Conservation (phyloP, 2,797 vertebrate species). For the Coreius guichenoti region DNA sequence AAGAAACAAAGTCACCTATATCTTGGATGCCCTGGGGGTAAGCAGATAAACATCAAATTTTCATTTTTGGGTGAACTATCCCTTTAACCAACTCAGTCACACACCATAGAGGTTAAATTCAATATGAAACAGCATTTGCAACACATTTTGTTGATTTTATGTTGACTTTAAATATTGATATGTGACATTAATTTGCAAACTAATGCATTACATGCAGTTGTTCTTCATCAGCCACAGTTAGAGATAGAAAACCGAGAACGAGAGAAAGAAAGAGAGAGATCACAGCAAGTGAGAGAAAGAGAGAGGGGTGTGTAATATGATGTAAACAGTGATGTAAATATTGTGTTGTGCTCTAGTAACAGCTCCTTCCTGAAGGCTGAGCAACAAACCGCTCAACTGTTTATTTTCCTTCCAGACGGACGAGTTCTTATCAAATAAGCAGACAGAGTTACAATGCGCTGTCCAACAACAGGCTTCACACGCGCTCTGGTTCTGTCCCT, state of each 20-base stretch:
- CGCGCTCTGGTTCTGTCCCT: slow-evolving; percentile 53
- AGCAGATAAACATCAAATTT: too few species aligned
- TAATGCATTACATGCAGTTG: not conserved
- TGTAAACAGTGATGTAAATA: slow-evolving; percentile 84
- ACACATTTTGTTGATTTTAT: not conserved
- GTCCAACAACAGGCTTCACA: slow-evolving; percentile 70
- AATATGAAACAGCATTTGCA: not conserved
- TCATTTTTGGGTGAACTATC: too few species aligned
- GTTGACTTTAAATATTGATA: not conserved
- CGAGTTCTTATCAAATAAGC: slow-evolving; percentile 86
- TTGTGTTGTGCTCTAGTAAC: slow-evolving; percentile 83
- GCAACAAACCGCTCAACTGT: slow-evolving; percentile 76
- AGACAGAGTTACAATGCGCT: slow-evolving; percentile 71
- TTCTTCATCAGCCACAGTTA: not conserved
- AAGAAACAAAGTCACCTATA: too few species aligned
- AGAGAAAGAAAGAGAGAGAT: not conserved
- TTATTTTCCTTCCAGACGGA: slow-evolving; percentile 83
- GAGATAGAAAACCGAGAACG: slow-evolving; percentile 1
- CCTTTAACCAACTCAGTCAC: not conserved
- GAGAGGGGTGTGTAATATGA: slow-evolving; percentile 62
- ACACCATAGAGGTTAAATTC: not conserved
- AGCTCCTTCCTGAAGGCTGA: slow-evolving; percentile 73
- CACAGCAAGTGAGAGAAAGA: slow-evolving; percentile 22
- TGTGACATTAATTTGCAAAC: not conserved
- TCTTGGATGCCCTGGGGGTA: too few species aligned